Conservation (phyloP, 2,888 invertebrate genomes). For the Ectemnius cavifrons region DNA sequence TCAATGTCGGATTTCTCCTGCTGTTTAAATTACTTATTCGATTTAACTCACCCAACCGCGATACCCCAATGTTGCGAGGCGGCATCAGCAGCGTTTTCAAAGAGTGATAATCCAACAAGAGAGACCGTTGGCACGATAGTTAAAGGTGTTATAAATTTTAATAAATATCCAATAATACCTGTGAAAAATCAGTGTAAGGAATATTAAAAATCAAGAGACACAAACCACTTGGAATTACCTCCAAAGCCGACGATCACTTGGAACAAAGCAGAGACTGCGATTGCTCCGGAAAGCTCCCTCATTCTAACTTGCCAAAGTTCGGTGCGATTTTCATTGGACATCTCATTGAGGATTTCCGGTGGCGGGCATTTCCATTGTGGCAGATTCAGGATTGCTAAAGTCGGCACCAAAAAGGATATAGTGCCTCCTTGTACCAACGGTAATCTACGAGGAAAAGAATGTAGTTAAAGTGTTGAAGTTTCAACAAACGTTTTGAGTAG, state of each 20-base stretch:
- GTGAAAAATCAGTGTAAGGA: slow-evolving; percentile 22
- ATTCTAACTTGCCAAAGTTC: slow-evolving; percentile 87
- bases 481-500: background rate
- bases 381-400: slow-evolving; percentile 85
- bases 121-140: slow-evolving; percentile 92
- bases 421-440: slow-evolving; percentile 89
- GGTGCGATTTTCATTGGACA: slow-evolving; percentile 81
- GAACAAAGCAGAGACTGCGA: slow-evolving; percentile 87
- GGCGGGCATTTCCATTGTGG: slow-evolving; percentile 87
- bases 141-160: slow-evolving; percentile 89
- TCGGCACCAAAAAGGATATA: slow-evolving; percentile 89
- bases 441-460: slow-evolving; percentile 75
- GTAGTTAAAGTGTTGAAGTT: background rate
- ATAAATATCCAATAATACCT: slow-evolving; percentile 87
- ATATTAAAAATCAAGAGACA: background rate
- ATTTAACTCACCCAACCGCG: slow-evolving; percentile 83
- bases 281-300: slow-evolving; percentile 90
- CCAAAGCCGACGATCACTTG: slow-evolving; percentile 85
- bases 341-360: slow-evolving; percentile 78
- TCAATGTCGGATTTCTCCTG: background rate
- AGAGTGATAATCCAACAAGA: slow-evolving; percentile 89
- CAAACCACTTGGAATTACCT: slow-evolving; percentile 55
- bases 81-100: slow-evolving; percentile 89
- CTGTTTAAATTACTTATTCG: background rate
- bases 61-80: slow-evolving; percentile 92